phyloP scores from a whole-genome alignment of 2,113 vertebrate genomes.

The Albula goreensis region DNA sequence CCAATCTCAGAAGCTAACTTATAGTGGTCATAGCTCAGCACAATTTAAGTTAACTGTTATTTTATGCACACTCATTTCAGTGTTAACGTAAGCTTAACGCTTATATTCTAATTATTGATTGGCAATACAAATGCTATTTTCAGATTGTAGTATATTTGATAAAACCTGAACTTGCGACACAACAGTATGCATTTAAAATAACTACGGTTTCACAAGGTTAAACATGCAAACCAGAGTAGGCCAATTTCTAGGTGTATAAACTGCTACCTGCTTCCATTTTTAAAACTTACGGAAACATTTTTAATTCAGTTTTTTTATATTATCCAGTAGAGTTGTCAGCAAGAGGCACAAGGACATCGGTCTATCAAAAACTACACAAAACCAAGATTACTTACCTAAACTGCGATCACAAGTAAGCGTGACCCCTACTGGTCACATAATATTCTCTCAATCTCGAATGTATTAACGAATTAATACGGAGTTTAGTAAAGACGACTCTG shows the following conservation, averaged over 20 bases:
- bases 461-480: conserved; percentile 11
- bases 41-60: not conserved
- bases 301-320: not conserved
- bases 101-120: too few species aligned
- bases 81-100: too few species aligned
- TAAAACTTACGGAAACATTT: too few species aligned
- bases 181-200: too few species aligned
- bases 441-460: not conserved
- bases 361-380: not conserved
- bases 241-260: too few species aligned
- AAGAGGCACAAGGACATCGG: not conserved
- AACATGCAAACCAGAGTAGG: too few species aligned
- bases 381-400: conserved; percentile 21
- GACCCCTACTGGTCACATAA: conserved; percentile 82
- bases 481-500: not conserved
- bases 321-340: not conserved
- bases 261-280: too few species aligned
- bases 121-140: too few species aligned
- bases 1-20: not conserved
- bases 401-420: conserved; percentile 60
- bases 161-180: too few species aligned
- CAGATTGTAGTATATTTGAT: too few species aligned
- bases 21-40: not conserved
- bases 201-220: too few species aligned
- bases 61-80: too few species aligned